A percentile compares a stretch with the other conserved stretches of the same genome.
phyloP scores from a whole-genome alignment of 2,888 invertebrate species.

The Acleris cristana region DNA sequence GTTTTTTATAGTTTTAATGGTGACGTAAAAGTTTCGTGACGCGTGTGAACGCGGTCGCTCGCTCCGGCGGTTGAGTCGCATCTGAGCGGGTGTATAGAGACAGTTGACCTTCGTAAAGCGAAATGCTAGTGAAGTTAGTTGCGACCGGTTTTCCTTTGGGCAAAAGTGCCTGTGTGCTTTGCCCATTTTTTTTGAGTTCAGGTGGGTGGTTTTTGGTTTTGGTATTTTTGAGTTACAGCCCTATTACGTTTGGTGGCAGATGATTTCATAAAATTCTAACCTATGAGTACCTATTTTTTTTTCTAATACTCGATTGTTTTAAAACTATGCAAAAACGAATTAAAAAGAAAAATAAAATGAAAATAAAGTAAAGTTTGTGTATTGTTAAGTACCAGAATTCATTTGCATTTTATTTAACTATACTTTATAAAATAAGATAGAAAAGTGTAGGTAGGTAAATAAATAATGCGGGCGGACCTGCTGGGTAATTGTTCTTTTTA shows the following conservation, averaged over 20 bases:
- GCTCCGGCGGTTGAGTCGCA: constrained; percentile 48
- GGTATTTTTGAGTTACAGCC: not conserved
- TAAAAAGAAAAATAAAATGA: no score
- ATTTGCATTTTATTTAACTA: no score
- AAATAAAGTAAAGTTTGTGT: no score
- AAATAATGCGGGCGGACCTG: no score
- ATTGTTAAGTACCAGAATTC: no score
- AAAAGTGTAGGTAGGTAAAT: no score
- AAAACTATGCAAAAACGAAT: no score
- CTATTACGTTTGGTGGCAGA: constrained; percentile 11
- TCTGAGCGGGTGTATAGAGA: constrained; percentile 53
- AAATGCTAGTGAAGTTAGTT: constrained; percentile 73
- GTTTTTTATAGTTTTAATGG: constrained; percentile 44
- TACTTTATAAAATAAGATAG: no score
- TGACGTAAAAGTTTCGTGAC: constrained; percentile 61
- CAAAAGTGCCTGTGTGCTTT: constrained; percentile 64
- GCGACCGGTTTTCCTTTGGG: constrained; percentile 59
- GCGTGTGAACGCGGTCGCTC: constrained; percentile 50
- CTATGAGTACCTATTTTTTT: no score
- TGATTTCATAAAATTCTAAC: no score
- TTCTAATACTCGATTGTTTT: no score
- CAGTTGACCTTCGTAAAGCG: constrained; percentile 74
- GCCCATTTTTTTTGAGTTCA: constrained; percentile 48
- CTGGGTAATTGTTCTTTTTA: no score
- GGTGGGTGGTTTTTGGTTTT: constrained; percentile 12